Conservation (phyloP, 2,888 invertebrate genomes). For the Zaprionus bogoriensis region DNA sequence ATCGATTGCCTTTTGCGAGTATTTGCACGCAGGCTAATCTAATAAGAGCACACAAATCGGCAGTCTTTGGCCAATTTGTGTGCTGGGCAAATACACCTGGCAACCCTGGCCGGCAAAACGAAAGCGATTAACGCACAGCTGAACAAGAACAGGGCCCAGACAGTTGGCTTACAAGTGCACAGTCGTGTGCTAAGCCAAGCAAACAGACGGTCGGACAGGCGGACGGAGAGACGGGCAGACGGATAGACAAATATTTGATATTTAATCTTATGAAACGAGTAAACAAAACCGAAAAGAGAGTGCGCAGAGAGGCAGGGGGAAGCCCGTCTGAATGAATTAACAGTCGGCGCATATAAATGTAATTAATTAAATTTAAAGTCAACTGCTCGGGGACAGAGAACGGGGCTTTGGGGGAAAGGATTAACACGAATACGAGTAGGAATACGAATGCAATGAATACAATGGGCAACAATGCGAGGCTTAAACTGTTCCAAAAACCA, state of each 20-base stretch:
- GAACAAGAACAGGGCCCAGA: conserved; percentile 1
- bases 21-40: background rate
- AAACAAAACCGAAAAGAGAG: conserved; percentile 39
- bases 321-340: conserved; percentile 38
- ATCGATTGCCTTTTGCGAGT: background rate
- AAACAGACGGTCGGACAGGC: conserved; percentile 28
- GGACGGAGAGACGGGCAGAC: conserved; percentile 16
- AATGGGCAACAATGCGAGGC: conserved; percentile 68
- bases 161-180: conserved; percentile 66
- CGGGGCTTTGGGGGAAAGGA: conserved; percentile 38
- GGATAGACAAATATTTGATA: conserved; percentile 69
- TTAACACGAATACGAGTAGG: conserved; percentile 55
- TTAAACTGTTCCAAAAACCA: conserved; percentile 67
- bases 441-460: too few species aligned
- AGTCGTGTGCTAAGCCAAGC: conserved; percentile 42
- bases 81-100: conserved; percentile 45
- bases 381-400: conserved; percentile 6
- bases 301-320: conserved; percentile 4
- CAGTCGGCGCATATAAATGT: conserved; percentile 66
- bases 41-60: conserved; percentile 4
- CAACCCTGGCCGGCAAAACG: conserved; percentile 30
- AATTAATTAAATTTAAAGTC: conserved; percentile 77
- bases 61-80: background rate
- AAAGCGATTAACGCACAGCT: conserved; percentile 29
- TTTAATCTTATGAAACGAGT: conserved; percentile 69